Evolutionary conservation across 2,797 vertebrate species (phyloP).

Genomic region (Falco biarmicus): DNA sequence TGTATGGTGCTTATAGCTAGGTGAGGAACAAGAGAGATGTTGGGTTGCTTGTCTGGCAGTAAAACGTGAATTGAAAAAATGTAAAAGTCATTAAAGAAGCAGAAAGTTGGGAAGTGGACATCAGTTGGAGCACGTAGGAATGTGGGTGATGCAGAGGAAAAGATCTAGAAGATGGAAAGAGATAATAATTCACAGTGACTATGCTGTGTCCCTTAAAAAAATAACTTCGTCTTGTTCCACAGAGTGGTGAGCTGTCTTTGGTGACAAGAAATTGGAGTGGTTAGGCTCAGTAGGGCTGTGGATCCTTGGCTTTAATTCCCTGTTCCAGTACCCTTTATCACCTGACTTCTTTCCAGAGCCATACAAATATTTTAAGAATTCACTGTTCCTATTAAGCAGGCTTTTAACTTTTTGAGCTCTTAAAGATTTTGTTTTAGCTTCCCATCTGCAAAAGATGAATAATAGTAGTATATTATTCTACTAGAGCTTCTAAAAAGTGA

Average conservation of each 20-base stretch:
- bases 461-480: neutral
- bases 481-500: neutral
- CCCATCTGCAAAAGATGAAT: neutral
- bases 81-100: neutral
- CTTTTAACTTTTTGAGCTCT: neutral
- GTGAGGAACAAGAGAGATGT: neutral
- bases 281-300: neutral
- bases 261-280: neutral
- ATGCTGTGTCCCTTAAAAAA: neutral
- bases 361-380: neutral
- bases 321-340: neutral
- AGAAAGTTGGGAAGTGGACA: neutral
- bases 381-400: neutral
- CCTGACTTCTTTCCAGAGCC: neutral
- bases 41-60: neutral
- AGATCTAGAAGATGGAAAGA: neutral
- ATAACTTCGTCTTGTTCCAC: neutral
- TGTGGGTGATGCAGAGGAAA: neutral
- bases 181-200: neutral
- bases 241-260: neutral
- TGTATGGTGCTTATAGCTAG: neutral
- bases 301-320: neutral
- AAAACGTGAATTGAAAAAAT: neutral
- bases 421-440: neutral
- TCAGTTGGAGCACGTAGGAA: neutral